phyloP scores from a whole-genome alignment of 2,113 vertebrate species.

The Agapornis roseicollis region DNA sequence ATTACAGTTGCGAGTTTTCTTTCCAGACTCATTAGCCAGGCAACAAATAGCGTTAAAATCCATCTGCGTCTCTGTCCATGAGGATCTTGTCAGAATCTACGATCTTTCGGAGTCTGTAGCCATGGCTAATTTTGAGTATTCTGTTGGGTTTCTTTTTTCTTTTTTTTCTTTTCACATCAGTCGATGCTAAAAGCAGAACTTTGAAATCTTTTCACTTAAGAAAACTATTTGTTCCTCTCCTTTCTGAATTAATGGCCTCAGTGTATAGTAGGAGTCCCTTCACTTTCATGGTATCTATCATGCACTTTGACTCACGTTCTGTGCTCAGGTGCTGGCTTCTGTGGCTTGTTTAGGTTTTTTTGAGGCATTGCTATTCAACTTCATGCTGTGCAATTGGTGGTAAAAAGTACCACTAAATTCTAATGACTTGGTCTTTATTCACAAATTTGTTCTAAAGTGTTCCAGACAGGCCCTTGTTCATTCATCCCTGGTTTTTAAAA shows the following conservation, averaged over 20 bases:
- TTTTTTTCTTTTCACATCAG: neutral
- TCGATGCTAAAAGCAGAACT: neutral
- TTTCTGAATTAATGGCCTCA: neutral
- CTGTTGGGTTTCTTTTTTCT: neutral
- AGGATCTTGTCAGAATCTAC: neutral
- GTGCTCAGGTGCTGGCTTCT: neutral
- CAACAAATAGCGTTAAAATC: neutral
- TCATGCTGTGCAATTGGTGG: neutral
- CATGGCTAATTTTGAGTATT: neutral
- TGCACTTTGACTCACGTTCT: neutral
- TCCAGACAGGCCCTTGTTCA: neutral
- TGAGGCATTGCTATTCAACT: neutral
- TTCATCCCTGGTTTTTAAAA: neutral
- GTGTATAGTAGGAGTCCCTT: neutral
- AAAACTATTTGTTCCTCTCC: neutral
- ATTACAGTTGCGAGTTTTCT: neutral
- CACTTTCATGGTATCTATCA: neutral
- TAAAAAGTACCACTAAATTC: neutral
- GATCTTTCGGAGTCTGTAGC: neutral
- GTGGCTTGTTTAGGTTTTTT: neutral
- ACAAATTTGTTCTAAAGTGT: neutral
- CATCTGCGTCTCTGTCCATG: neutral
- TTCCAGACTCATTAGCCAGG: neutral
- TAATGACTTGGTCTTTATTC: neutral
- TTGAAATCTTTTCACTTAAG: neutral